phyloP scores from a whole-genome alignment of 1,140 invertebrate genomes.

The Drosophila asahinai region DNA sequence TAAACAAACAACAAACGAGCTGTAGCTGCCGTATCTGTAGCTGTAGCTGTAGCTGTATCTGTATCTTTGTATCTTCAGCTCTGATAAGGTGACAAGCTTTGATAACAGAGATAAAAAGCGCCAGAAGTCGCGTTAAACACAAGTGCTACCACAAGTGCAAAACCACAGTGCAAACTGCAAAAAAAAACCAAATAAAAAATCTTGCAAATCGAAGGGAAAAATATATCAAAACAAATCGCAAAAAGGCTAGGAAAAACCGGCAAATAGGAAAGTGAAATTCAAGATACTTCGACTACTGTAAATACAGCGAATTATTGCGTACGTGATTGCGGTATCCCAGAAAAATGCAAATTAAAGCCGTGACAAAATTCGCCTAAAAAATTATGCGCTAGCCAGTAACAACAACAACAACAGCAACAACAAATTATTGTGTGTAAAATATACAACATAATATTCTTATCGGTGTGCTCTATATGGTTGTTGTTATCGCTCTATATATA shows the following conservation, averaged over 20 bases:
- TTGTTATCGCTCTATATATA: conserved; percentile 22
- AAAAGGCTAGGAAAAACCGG: conserved; percentile 17
- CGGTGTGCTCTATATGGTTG: conserved; percentile 22
- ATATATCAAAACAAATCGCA: conserved; percentile 34
- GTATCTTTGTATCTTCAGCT: conserved; percentile 38
- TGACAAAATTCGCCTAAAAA: conserved; percentile 18
- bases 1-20: conserved; percentile 45
- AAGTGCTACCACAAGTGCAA: conserved; percentile 37
- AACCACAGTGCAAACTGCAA: conserved; percentile 21
- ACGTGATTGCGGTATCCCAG: conserved; percentile 4
- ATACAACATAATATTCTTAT: conserved; percentile 27
- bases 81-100: conserved; percentile 57
- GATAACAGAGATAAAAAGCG: conserved; percentile 30
- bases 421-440: conserved; percentile 21
- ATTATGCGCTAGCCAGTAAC: conserved; percentile 9
- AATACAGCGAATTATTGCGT: conserved; percentile 30
- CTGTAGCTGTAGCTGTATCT: conserved; percentile 19
- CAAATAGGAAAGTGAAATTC: conserved; percentile 37
- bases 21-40: conserved; percentile 7
- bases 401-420: conserved; percentile 20
- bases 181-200: conserved; percentile 1
- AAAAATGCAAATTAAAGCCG: conserved; percentile 30
- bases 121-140: conserved; percentile 36
- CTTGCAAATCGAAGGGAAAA: conserved; percentile 3
- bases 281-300: conserved; percentile 43